A percentile compares a stretch with the other conserved stretches of the same genome.
These are phyloP conservation scores for Drosophila subpulchrella DNA, from an alignment of 1,140 invertebrate genomes.

Conservation along the genomic window DNA sequence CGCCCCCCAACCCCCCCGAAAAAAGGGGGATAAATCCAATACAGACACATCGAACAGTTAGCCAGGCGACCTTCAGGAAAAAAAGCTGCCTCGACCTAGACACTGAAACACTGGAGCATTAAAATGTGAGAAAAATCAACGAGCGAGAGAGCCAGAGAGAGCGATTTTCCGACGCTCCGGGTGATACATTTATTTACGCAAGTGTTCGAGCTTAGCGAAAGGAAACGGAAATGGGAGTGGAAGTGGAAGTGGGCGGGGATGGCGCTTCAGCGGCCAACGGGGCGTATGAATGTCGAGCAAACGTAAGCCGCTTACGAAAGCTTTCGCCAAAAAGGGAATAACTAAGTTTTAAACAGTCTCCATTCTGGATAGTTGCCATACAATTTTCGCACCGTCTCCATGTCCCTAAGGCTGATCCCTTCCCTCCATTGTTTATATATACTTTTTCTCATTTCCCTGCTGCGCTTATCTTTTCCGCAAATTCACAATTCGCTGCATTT, in stretches of 20 bases:
- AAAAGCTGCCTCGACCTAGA: conserved; percentile 78
- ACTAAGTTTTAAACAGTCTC: conserved; percentile 11
- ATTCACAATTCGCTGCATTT: conserved; percentile 38
- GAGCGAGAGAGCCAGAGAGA: conserved; percentile 10
- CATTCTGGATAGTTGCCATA: conserved; percentile 7
- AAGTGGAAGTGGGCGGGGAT: background rate
- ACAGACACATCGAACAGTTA: conserved; percentile 28
- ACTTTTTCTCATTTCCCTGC: conserved; percentile 3
- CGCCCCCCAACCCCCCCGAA: background rate
- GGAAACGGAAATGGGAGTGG: conserved; percentile 28
- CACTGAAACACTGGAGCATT: conserved; percentile 55
- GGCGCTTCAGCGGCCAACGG: background rate
- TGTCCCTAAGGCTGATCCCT: background rate
- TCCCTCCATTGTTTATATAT: conserved; percentile 2
- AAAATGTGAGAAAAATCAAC: conserved; percentile 11
- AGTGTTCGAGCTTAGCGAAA: conserved; percentile 58
- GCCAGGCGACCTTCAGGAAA: conserved; percentile 52
- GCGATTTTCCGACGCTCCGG: conserved; percentile 2
- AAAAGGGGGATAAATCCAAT: conserved; percentile 20
- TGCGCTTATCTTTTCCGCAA: conserved; percentile 16
- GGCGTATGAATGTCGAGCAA: conserved; percentile 17
- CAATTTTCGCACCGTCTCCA: conserved; percentile 12
- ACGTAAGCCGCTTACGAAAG: conserved; percentile 41
- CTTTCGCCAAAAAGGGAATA: conserved; percentile 11
- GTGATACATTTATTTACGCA: conserved; percentile 35